Evolutionary conservation across 2,113 vertebrate species (phyloP), one percentile per base, ranked within the genome.

Genomic region (Chinchilla lanigera): DNA sequence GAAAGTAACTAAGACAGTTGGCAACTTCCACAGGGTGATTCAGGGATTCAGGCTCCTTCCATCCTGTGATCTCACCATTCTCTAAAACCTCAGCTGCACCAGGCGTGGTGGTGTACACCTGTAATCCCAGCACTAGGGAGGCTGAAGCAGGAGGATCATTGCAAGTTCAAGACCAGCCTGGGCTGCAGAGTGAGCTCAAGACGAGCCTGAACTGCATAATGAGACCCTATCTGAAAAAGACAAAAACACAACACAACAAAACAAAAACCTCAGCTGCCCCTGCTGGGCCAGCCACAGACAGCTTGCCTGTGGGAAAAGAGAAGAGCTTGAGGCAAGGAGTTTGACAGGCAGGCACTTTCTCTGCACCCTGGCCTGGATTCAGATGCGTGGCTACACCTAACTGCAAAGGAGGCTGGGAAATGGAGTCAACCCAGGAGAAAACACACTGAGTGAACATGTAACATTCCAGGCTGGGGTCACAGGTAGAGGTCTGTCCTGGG

Each of bases 361-460:
- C 54, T n/a, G 47, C 26, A 30, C 60, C 9, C 78, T n/a, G 54
- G 84, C 44, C 7, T 8, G 9, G 69, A 82, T 82, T 84, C 60
- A 65, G 85, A 73, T 7, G 17, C 0, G 0, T 20, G 67, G 12
- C 58, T 28, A 26, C 58, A 13, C 26, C 44, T 67, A 8, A 47
- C 58, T 26, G 38, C 19, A 26, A 20, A 81, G 93, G 69, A 61
- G 11, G 35, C 83, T 91, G 67, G 78, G 86, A 54, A 60, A 71
- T 10, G 44, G 60, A 73, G 65, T 1, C 17, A 22, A 38, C 41
- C 26, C 41, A 3, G 56, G 28, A 65, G 47, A 33, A 86, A 92
- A 24, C 1, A 26, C 22, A 52, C 24, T 11, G 11, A 56, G 16
- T 0, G 1, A 52, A 44, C n/a, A 28, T 3, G 1, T 5, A 56